Conservation (phyloP, 2,797 vertebrate genomes). For the Sciurus carolinensis region DNA sequence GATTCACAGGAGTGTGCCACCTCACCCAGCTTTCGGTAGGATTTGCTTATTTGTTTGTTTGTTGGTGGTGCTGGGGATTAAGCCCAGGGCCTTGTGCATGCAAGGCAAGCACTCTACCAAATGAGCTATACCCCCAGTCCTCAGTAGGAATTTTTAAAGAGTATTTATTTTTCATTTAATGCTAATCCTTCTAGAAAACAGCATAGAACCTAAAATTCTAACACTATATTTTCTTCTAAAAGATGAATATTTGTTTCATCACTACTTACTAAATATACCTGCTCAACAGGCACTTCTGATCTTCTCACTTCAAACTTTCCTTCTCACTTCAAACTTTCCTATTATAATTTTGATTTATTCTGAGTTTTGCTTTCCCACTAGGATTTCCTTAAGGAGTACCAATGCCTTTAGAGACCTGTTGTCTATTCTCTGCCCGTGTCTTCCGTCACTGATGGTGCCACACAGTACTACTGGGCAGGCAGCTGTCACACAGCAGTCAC, state of each 20-base stretch:
- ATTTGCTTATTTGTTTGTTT: not conserved
- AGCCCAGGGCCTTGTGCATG: too few species aligned
- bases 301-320: not conserved
- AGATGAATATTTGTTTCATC: not conserved
- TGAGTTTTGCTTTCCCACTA: not conserved
- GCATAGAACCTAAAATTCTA: constrained; percentile 7
- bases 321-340: not conserved
- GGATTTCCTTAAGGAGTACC: not conserved
- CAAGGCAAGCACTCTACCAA: too few species aligned
- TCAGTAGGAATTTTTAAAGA: constrained; percentile 35
- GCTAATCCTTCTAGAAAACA: not conserved
- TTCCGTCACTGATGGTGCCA: not conserved
- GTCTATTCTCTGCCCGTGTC: not conserved
- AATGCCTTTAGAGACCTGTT: not conserved
- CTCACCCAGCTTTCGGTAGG: not conserved
- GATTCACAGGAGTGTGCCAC: too few species aligned
- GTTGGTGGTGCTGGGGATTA: too few species aligned
- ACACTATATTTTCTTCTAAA: not conserved
- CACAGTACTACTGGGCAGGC: not conserved
- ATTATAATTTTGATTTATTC: constrained; percentile 18
- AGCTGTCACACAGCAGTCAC: not conserved
- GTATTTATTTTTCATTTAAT: not conserved
- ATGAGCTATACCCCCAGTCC: not conserved
- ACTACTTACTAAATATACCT: constrained; percentile 3
- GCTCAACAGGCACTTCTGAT: not conserved